Evolutionary conservation across 2,888 invertebrate genomes (phyloP), one percentile per base, ranked within the genome.

Genomic region (Maniola hyperantus): DNA sequence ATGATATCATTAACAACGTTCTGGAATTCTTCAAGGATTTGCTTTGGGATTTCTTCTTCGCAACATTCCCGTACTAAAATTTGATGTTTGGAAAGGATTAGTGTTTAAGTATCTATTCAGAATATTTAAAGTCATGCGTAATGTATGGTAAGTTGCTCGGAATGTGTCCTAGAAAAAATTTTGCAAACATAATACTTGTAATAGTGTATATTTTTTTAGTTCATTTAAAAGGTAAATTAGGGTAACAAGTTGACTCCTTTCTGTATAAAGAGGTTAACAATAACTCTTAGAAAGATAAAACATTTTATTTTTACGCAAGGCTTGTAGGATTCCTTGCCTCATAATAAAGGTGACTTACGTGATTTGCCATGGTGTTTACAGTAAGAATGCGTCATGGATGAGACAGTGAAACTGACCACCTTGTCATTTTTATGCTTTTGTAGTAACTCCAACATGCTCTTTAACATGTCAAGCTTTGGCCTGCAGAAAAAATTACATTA

Each of bases 351-450:
- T 33, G 13, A 50, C 18, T 87, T 66, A 93, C 93, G 69, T 39
- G 85, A 77, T 69, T 89, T 89, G 0, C 88, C 88, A 64, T 89
- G 90, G 60, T 91, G 86, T 67, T 84, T 89, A 73, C 93, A 93
- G 68, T 92, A 93, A 0, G 93, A 93, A 65, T 93, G 92, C 5
- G 91, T 84, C 92, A 93, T 92, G 1, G 93, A 91, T 0, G 93
- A 93, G 0, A 88, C 91, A 0, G 93, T 90, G 73, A 93, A 91
- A 70, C 90, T 91, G 71, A 93, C 81, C 0, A 88, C 83, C 77
- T 89, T 90, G 61, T 92, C 90, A 58, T 87, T 84, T 65, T 80
- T 85, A 66, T 89, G 85, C 15, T 81, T 80, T 48, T 79, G 79
- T 0, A 92, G 77, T 5, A 93, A 71, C 64, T 92, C 88, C 2